Evolutionary conservation across 2,797 vertebrate genomes (phyloP).

Genomic region (Sorex maritimensis): DNA sequence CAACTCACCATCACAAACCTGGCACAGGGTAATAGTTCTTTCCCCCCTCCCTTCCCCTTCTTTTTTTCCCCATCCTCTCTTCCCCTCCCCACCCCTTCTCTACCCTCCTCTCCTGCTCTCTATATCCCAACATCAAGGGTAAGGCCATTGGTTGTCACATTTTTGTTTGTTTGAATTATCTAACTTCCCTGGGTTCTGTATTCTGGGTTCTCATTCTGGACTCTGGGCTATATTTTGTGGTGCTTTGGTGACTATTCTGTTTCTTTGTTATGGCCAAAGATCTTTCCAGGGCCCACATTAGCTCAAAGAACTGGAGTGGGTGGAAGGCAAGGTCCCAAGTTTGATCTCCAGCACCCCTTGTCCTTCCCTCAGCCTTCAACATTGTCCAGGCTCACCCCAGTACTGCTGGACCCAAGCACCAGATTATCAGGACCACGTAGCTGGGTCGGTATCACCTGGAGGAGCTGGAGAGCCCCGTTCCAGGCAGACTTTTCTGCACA

Average conservation of each 20-base stretch:
- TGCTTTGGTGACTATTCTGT: neutral
- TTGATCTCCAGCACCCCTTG: no score
- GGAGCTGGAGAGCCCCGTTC: no score
- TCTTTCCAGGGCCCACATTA: no score
- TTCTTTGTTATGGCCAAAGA: conserved; percentile 23
- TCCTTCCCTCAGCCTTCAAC: no score
- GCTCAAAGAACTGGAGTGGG: no score
- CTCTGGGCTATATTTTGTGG: neutral
- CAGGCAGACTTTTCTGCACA: neutral
- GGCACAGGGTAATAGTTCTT: neutral
- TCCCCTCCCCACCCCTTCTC: neutral
- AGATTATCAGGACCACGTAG: no score
- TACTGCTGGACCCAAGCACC: no score
- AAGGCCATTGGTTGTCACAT: neutral
- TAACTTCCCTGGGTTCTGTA: neutral
- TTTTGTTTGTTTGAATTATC: conserved; percentile 13
- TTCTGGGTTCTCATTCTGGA: neutral
- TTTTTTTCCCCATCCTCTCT: neutral
- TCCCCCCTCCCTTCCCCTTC: neutral
- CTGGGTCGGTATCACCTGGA: no score
- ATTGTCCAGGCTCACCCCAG: no score
- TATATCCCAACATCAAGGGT: neutral
- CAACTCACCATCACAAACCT: neutral
- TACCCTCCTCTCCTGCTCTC: neutral
- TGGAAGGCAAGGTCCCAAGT: no score